Evolutionary conservation across 1,140 invertebrate genomes (phyloP).

Genomic region (Zaprionus vittiger): DNA sequence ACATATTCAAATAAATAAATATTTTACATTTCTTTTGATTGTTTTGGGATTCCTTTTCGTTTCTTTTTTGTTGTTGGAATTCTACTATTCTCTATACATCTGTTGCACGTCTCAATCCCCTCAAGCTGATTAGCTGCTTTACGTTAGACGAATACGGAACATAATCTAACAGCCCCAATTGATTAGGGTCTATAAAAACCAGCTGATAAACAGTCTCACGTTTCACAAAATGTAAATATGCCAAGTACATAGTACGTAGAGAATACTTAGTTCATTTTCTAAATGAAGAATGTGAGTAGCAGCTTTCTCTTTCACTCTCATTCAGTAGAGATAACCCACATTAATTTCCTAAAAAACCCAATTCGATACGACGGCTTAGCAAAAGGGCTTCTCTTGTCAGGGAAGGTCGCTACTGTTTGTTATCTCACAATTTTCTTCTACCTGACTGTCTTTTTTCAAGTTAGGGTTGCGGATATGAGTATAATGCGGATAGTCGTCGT

Average conservation of each 20-base stretch:
- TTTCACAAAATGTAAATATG: conserved; percentile 3
- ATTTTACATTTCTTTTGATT: background rate
- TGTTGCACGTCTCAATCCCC: background rate
- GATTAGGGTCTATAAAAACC: background rate
- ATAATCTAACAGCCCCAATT: conserved; percentile 4
- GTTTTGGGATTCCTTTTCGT: background rate
- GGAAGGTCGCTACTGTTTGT: conserved; percentile 17
- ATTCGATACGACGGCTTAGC: conserved; percentile 23
- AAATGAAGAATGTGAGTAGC: background rate
- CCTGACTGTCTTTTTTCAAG: conserved; percentile 28
- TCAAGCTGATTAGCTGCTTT: conserved; percentile 13
- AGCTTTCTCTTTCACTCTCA: background rate
- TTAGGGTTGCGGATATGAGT: conserved; percentile 50
- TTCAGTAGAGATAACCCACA: background rate
- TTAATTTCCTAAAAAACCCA: conserved; percentile 1
- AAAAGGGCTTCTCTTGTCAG: conserved; percentile 16
- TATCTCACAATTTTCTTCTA: conserved; percentile 36
- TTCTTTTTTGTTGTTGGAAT: background rate
- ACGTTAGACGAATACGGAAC: background rate
- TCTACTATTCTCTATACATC: background rate
- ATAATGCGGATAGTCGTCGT: conserved; percentile 10
- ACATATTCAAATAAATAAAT: background rate
- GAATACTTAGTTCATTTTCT: background rate
- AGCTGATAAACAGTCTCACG: conserved; percentile 9
- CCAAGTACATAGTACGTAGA: background rate